phyloP scores from a whole-genome alignment of 1,140 invertebrate species.

The Triops cancriformis region DNA sequence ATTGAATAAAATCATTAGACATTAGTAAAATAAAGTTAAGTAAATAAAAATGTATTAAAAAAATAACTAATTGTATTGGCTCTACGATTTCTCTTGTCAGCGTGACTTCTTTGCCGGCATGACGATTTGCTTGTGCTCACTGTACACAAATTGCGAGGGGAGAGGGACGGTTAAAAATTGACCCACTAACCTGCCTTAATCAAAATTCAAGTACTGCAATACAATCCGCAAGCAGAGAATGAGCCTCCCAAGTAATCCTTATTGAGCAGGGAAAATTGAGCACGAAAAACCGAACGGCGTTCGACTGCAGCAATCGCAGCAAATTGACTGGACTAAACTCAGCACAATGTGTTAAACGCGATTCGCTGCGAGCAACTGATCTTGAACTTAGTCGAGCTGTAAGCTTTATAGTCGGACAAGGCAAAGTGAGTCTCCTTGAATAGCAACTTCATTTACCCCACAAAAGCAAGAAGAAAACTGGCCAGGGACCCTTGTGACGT shows the following conservation, averaged over 20 bases:
- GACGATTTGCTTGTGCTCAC: background rate
- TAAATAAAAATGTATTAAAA: too few relatives aligned
- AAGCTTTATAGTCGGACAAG: background rate
- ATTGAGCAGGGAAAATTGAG: too few relatives aligned
- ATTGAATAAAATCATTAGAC: too few relatives aligned
- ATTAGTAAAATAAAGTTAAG: too few relatives aligned
- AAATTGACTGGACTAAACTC: background rate
- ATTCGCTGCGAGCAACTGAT: background rate
- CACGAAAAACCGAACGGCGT: too few relatives aligned
- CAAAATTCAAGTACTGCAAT: background rate
- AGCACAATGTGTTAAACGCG: background rate
- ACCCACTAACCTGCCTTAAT: background rate
- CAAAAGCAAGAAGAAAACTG: too few relatives aligned
- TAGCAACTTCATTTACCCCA: background rate
- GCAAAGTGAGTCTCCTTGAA: background rate
- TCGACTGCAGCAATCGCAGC: background rate
- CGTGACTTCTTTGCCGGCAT: background rate
- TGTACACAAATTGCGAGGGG: background rate
- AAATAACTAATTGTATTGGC: too few relatives aligned
- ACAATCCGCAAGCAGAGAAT: background rate
- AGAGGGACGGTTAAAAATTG: background rate
- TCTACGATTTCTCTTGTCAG: too few relatives aligned
- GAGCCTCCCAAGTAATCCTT: background rate
- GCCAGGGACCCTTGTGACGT: background rate
- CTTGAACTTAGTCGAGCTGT: background rate